These are phyloP conservation scores for Gallinago stenura DNA, from an alignment of 2,797 vertebrate species.

Conservation along the genomic window DNA sequence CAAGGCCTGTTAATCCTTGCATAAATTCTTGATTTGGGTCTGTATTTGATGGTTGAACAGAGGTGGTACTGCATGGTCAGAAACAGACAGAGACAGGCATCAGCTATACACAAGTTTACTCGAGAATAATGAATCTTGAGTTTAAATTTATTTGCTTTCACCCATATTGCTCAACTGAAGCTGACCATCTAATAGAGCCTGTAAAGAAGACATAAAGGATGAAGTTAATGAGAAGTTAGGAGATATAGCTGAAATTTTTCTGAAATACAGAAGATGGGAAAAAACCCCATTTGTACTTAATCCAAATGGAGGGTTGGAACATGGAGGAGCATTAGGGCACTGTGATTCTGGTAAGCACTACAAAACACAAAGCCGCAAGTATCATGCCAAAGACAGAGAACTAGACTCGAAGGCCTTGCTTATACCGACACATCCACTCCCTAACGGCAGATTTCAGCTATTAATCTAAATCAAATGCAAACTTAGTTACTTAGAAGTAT, in stretches of 20 bases:
- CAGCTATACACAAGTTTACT: neutral
- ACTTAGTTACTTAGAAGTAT: neutral
- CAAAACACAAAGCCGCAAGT: neutral
- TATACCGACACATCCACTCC: neutral
- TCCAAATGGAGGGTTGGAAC: neutral
- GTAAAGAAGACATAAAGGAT: neutral
- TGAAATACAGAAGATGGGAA: neutral
- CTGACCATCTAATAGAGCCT: neutral
- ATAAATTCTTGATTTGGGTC: neutral
- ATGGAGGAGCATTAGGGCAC: neutral
- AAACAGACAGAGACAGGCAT: neutral
- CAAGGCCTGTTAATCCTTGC: neutral
- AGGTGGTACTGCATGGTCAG: neutral
- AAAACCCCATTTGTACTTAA: neutral
- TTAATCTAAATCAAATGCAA: neutral
- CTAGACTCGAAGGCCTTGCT: neutral
- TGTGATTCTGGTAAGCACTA: neutral
- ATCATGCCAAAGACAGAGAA: neutral
- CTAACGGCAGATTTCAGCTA: neutral
- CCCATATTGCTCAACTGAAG: neutral
- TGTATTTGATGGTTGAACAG: neutral
- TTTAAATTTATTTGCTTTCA: neutral
- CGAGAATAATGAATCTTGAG: neutral
- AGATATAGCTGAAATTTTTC: neutral
- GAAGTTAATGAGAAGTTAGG: neutral